Percentiles rank a stretch among this genome's conserved stretches.
Conservation (phyloP, 2,113 vertebrate species). For the Phyllopteryx taeniolatus region DNA sequence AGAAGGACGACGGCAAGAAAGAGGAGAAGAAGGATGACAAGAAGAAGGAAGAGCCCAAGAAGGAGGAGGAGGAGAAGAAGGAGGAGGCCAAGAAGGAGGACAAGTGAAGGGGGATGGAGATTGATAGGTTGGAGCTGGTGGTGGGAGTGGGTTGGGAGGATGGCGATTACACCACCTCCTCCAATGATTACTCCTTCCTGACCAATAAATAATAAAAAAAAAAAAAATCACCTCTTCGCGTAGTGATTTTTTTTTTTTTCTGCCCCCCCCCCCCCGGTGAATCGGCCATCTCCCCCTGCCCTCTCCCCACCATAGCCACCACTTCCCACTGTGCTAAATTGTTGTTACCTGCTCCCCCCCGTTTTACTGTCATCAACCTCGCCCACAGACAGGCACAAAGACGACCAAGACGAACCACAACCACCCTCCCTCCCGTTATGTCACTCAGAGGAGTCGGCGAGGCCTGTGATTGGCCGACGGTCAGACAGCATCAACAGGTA, state of each 20-base stretch:
- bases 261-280: neutral
- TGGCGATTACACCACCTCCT: conserved; percentile 34
- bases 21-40: conserved; percentile 67
- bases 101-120: conserved; percentile 53
- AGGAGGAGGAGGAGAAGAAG: conserved; percentile 70
- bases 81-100: conserved; percentile 65
- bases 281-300: conserved; percentile 16
- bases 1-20: conserved; percentile 69
- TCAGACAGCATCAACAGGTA: neutral
- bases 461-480: conserved; percentile 53
- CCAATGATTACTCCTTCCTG: conserved; percentile 29
- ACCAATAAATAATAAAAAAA: neutral
- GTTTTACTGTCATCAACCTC: conserved; percentile 10
- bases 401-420: conserved; percentile 44
- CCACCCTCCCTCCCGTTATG: conserved; percentile 53
- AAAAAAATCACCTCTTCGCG: neutral
- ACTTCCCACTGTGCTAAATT: conserved; percentile 58
- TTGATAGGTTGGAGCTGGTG: neutral
- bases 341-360: conserved; percentile 57
- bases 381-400: conserved; percentile 59
- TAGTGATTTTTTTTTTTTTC: neutral
- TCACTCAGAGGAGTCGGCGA: conserved; percentile 66
- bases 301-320: conserved; percentile 30
- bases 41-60: conserved; percentile 64
- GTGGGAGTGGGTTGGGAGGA: conserved; percentile 26